Evolutionary conservation across 1,140 invertebrate species (phyloP).

Genomic region (Maniola jurtina): DNA sequence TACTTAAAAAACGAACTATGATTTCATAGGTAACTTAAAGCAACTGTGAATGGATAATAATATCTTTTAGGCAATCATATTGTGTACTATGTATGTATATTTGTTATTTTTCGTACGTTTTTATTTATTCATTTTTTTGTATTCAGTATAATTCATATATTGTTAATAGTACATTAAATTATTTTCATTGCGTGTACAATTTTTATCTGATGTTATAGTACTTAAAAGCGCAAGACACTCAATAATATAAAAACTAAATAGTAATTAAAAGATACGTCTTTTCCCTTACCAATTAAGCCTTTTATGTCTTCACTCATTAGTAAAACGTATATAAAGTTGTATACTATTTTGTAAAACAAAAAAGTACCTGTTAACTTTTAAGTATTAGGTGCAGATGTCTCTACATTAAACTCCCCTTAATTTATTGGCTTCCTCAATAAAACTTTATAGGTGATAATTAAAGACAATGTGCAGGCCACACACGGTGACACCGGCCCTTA

Average conservation of each 20-base stretch:
- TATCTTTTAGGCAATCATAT: no score
- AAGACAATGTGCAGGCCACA: conserved; percentile 27
- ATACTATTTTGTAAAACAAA: conserved; percentile 1
- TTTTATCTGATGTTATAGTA: no score
- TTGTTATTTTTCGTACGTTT: not conserved
- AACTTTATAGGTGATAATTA: conserved; percentile 37
- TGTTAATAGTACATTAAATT: no score
- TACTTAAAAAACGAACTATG: no score
- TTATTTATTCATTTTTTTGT: no score
- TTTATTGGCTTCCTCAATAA: conserved; percentile 37
- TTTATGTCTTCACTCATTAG: not conserved
- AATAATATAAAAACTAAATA: not conserved
- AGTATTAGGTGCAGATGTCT: conserved; percentile 3
- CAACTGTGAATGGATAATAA: no score
- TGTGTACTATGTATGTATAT: no score
- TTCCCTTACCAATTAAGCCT: not conserved
- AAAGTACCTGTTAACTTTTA: not conserved
- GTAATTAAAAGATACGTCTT: not conserved
- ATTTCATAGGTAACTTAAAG: no score
- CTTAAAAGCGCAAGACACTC: not conserved
- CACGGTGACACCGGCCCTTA: not conserved
- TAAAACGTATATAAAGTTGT: not conserved
- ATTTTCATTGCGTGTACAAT: no score
- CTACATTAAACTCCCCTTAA: conserved; percentile 22
- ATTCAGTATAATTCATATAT: no score